Evolutionary conservation across 1,140 invertebrate species (phyloP).

Genomic region (Diplogasteroides magnus): DNA sequence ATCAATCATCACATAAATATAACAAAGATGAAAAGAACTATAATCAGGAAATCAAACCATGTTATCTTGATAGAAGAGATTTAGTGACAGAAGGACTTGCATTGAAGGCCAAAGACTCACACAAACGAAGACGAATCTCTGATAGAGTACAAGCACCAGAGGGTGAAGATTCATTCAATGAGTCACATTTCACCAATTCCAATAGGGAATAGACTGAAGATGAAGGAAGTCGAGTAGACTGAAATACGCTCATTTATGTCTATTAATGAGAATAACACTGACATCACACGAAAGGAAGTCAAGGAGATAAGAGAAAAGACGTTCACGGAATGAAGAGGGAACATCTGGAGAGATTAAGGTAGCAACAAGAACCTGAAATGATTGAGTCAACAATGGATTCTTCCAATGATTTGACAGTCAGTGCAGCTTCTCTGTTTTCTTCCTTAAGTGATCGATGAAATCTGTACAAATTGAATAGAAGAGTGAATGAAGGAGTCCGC

Average conservation of each 20-base stretch:
- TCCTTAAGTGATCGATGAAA: slow-evolving; percentile 2
- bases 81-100: too few species aligned
- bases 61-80: too few species aligned
- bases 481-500: slow-evolving; percentile 4
- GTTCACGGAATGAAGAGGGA: neutral
- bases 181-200: neutral
- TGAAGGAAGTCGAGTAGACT: neutral
- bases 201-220: neutral
- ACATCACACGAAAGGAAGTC: neutral
- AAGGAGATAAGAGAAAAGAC: neutral
- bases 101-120: too few species aligned
- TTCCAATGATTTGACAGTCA: neutral
- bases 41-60: too few species aligned
- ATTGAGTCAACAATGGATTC: neutral
- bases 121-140: too few species aligned
- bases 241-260: too few species aligned
- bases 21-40: too few species aligned
- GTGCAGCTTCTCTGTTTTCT: neutral
- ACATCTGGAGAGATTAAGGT: slow-evolving; percentile 1
- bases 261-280: too few species aligned
- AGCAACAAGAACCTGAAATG: slow-evolving; percentile 6
- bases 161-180: too few species aligned
- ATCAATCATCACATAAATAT: too few species aligned
- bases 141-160: too few species aligned
- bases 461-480: slow-evolving; percentile 16